Conservation (phyloP, 2,113 vertebrate genomes). For the Geococcyx californianus region DNA sequence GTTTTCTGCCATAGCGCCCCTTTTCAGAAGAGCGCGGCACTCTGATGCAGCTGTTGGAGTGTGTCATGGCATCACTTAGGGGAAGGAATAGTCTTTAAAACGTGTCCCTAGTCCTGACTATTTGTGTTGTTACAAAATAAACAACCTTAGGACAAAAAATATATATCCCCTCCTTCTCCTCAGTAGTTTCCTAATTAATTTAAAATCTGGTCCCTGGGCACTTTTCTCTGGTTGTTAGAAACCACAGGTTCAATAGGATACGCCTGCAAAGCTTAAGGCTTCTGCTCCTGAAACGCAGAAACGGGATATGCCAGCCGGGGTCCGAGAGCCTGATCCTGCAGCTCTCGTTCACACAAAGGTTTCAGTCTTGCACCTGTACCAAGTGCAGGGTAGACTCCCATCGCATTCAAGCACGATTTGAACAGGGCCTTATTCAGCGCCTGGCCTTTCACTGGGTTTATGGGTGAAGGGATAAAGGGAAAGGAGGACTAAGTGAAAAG, state of each 20-base stretch:
- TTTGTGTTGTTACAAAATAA: not conserved
- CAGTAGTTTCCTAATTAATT: not conserved
- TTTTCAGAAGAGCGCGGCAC: not conserved
- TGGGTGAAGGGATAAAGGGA: not conserved
- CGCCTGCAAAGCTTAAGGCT: not conserved
- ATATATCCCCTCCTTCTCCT: not conserved
- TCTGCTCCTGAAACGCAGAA: not conserved
- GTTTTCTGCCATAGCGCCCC: not conserved
- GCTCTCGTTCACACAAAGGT: not conserved
- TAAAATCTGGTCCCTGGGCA: not conserved
- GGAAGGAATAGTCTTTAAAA: not conserved
- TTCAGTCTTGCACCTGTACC: not conserved
- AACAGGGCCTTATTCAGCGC: not conserved
- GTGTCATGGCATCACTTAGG: accelerated
- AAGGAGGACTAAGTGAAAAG: not conserved
- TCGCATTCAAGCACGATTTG: not conserved
- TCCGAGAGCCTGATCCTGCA: not conserved
- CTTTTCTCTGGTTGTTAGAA: not conserved
- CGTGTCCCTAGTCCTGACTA: not conserved
- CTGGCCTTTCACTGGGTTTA: not conserved
- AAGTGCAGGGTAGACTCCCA: not conserved
- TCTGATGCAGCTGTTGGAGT: not conserved
- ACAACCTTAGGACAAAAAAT: not conserved
- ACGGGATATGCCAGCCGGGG: not conserved
- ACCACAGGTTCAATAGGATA: accelerated